Conservation (phyloP, 35 echinoderm and acorn worm genomes). For the Ophiothrix spiculata region DNA sequence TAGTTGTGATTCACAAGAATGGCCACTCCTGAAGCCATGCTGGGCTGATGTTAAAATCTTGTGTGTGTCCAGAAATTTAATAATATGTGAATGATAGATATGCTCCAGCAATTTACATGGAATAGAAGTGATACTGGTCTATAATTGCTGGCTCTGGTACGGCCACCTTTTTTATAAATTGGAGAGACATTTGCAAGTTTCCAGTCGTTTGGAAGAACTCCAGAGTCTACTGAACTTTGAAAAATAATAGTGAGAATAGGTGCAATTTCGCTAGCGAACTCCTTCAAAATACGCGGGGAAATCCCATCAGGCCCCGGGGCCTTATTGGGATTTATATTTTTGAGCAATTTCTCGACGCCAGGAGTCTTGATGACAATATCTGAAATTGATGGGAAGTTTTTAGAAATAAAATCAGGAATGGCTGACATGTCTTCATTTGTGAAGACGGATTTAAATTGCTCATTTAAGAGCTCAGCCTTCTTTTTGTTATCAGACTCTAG, state of each 20-base stretch:
- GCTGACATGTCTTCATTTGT: conserved; percentile 12
- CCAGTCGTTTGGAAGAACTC: conserved; percentile 15
- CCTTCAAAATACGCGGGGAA: conserved; percentile 11
- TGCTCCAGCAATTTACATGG: background rate
- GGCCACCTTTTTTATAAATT: background rate
- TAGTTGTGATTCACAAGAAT: conserved; percentile 31
- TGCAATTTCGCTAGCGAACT: conserved; percentile 26
- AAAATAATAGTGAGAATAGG: conserved; percentile 1
- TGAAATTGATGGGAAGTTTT: background rate
- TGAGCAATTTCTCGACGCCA: conserved; percentile 10
- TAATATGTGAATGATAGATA: conserved; percentile 26
- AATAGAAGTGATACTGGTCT: conserved; percentile 21
- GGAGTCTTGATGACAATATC: background rate
- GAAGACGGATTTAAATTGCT: conserved; percentile 32
- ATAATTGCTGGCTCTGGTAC: background rate
- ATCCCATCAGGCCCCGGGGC: conserved; percentile 25
- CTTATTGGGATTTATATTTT: conserved; percentile 5
- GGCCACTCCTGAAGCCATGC: too few species aligned
- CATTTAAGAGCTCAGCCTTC: too few species aligned
- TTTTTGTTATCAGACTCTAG: background rate
- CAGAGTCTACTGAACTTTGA: conserved; percentile 8
- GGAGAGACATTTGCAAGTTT: background rate
- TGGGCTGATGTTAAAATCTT: too few species aligned
- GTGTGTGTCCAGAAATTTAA: conserved; percentile 16
- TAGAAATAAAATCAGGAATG: background rate